Evolutionary conservation across 2,888 invertebrate genomes (phyloP).

Genomic region (Xestia xanthographa): DNA sequence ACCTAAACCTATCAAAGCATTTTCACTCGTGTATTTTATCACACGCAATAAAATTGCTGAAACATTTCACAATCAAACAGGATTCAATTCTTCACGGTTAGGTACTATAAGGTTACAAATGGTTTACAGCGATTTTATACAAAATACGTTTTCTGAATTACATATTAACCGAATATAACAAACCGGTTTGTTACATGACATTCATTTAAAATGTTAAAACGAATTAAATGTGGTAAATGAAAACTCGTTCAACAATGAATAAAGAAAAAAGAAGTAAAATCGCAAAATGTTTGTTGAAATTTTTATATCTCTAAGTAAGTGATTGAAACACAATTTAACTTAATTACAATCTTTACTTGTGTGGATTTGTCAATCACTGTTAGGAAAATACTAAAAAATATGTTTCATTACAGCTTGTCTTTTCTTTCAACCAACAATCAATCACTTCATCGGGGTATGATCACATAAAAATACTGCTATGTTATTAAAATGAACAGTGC

Average conservation of each 20-base stretch:
- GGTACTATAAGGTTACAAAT: conserved; percentile 30
- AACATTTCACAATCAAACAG: conserved; percentile 40
- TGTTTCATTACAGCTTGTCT: conserved; percentile 49
- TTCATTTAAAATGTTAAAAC: conserved; percentile 18
- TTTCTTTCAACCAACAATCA: conserved; percentile 37
- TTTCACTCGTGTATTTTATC: conserved; percentile 33
- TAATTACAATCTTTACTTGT: not conserved
- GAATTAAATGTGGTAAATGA: not conserved
- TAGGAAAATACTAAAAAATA: not conserved
- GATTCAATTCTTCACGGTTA: conserved; percentile 27
- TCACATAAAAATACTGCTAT: too few species aligned
- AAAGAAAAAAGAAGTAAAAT: not conserved
- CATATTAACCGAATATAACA: not conserved
- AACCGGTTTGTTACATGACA: not conserved
- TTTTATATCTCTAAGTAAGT: conserved; percentile 48
- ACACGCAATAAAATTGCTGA: conserved; percentile 48
- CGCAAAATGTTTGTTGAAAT: conserved; percentile 29
- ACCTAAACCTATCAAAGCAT: conserved; percentile 2
- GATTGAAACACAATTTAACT: not conserved
- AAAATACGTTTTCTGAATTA: conserved; percentile 19
- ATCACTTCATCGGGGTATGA: conserved; percentile 55
- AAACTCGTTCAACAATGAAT: conserved; percentile 5
- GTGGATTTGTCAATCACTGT: not conserved
- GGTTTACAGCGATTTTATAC: conserved; percentile 30
- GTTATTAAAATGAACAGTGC: not conserved